These are phyloP conservation scores for Chromoteleia sp. DNA, from an alignment of 2,888 invertebrate species.

Conservation along the genomic window DNA sequence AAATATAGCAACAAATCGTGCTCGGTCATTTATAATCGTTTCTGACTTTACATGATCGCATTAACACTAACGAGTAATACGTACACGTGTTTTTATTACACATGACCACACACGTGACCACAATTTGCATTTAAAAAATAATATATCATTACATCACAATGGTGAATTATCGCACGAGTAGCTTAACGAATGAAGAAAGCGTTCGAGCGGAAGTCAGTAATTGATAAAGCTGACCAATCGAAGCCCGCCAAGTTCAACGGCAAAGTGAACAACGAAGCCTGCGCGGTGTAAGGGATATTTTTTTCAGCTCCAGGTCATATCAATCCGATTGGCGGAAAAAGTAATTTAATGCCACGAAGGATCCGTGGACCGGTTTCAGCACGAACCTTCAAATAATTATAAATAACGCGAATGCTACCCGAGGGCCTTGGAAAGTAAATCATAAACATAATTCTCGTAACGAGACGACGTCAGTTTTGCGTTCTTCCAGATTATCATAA, in stretches of 20 bases:
- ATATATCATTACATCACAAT: slow-evolving; percentile 37
- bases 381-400: slow-evolving; percentile 40
- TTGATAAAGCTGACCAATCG: slow-evolving; percentile 74
- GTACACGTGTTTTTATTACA: slow-evolving; percentile 43
- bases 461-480: slow-evolving; percentile 6
- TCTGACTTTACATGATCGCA: slow-evolving; percentile 35
- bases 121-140: slow-evolving; percentile 30
- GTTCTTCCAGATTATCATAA: slow-evolving; percentile 8
- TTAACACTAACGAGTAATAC: slow-evolving; percentile 1
- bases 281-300: slow-evolving; percentile 28
- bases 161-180: slow-evolving; percentile 35
- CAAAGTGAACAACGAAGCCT: slow-evolving; percentile 73
- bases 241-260: slow-evolving; percentile 72
- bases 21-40: slow-evolving; percentile 16
- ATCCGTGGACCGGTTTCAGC: slow-evolving; percentile 36
- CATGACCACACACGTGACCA: slow-evolving; percentile 11
- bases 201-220: slow-evolving; percentile 69
- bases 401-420: slow-evolving; percentile 24
- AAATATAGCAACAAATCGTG: background rate
- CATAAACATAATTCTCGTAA: slow-evolving; percentile 25
- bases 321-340: slow-evolving; percentile 50
- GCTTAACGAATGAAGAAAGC: slow-evolving; percentile 36
- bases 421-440: slow-evolving; percentile 32
- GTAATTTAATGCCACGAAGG: slow-evolving; percentile 43
- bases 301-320: slow-evolving; percentile 43